Percentiles rank a stretch among this genome's conserved stretches.
phyloP scores from a whole-genome alignment of 2,888 invertebrate species.

The Plemyria rubiginata region DNA sequence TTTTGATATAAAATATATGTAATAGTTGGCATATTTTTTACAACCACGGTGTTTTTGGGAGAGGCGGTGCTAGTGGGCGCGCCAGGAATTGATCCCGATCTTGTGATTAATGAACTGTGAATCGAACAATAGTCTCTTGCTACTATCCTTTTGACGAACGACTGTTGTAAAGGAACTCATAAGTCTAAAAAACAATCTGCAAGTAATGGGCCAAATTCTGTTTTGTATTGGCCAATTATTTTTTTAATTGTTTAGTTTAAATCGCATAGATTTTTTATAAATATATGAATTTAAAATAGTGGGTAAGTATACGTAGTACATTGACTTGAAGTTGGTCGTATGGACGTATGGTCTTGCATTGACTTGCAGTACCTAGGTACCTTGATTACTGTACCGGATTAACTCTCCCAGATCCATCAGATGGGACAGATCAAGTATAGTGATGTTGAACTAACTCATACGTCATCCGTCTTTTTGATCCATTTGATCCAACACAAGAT shows the following conservation, averaged over 20 bases:
- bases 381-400: neutral
- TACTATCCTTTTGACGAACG: conserved; percentile 53
- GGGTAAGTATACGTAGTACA: no score
- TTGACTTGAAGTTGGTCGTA: no score
- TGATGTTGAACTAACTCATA: neutral
- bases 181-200: conserved; percentile 26
- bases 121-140: conserved; percentile 69
- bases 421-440: conserved; percentile 6
- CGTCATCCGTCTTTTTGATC: conserved; percentile 1
- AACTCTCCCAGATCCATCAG: conserved; percentile 10
- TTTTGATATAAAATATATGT: neutral
- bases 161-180: conserved; percentile 39
- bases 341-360: neutral
- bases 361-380: neutral
- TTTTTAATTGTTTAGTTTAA: no score
- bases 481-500: no score
- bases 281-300: no score
- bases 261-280: no score
- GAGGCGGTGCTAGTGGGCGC: conserved; percentile 56
- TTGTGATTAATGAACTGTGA: conserved; percentile 80
- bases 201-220: conserved; percentile 12
- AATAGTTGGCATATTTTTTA: conserved; percentile 12
- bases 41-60: conserved; percentile 29
- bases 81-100: conserved; percentile 63
- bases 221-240: no score